Evolutionary conservation across 2,888 invertebrate genomes (phyloP).

Genomic region (Cantharis lateralis): DNA sequence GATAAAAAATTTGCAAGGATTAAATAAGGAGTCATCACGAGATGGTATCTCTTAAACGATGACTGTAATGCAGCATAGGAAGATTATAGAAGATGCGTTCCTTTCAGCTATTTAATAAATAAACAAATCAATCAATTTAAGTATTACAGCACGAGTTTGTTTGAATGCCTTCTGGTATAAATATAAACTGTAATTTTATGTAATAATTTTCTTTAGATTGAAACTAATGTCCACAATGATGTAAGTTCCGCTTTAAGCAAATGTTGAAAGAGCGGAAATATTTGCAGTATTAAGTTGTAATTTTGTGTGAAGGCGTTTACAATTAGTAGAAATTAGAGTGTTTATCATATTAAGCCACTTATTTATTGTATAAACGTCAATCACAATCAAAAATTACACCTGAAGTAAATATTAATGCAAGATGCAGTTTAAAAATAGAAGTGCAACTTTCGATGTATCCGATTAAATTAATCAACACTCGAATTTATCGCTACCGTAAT

Average conservation of each 20-base stretch:
- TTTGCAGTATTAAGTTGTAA: conserved; percentile 10
- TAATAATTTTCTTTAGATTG: conserved; percentile 15
- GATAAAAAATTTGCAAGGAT: not conserved
- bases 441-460: not conserved
- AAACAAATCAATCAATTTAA: not conserved
- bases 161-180: conserved; percentile 5
- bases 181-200: conserved; percentile 11
- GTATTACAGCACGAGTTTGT: not conserved
- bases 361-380: conserved; percentile 6
- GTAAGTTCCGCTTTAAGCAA: conserved; percentile 5
- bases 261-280: conserved; percentile 8
- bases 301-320: not conserved
- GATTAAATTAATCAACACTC: not conserved
- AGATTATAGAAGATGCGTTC: not conserved
- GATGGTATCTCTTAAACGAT: not conserved
- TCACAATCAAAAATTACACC: conserved; percentile 5
- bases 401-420: not conserved
- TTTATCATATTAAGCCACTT: conserved; percentile 7
- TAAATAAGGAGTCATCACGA: not conserved
- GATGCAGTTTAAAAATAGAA: not conserved
- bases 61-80: not conserved
- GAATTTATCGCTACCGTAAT: not conserved
- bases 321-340: conserved; percentile 11
- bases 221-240: conserved; percentile 13
- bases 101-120: not conserved